These are phyloP conservation scores for Hylaeus volcanicus DNA, from an alignment of 1,140 invertebrate genomes.

Conservation along the genomic window DNA sequence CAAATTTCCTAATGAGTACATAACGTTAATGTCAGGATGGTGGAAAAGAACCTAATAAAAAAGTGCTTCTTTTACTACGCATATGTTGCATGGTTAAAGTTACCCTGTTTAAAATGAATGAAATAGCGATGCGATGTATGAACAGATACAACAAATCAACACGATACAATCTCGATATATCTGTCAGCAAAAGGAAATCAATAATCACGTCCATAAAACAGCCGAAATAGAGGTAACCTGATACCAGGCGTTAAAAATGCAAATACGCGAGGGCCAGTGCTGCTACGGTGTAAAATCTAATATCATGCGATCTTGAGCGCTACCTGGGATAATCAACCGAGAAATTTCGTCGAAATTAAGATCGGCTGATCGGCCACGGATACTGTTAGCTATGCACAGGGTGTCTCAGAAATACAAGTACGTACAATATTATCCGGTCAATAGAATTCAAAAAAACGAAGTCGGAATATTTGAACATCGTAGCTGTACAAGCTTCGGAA, in stretches of 20 bases:
- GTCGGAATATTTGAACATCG: too few species aligned
- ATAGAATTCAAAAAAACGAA: too few species aligned
- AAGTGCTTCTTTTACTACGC: too few species aligned
- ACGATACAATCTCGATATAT: background rate
- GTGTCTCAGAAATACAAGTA: too few species aligned
- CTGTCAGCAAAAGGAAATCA: background rate
- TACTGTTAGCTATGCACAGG: too few species aligned
- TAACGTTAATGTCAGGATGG: too few species aligned
- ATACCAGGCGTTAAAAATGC: background rate
- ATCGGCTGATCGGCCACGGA: background rate
- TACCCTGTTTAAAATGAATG: background rate
- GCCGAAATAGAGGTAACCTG: background rate
- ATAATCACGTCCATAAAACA: background rate
- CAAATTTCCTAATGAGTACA: too few species aligned
- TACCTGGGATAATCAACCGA: conserved; percentile 1
- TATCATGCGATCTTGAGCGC: background rate
- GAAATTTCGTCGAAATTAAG: conserved; percentile 15
- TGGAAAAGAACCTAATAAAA: too few species aligned
- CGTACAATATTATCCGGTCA: too few species aligned
- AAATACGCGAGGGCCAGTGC: background rate
- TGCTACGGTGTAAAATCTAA: background rate
- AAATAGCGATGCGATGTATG: too few species aligned
- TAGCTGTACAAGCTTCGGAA: too few species aligned
- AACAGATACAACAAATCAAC: too few species aligned
- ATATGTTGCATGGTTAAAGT: background rate